Base-by-base conservation (phyloP, 2,888 invertebrate genomes). In the Sylvicola cinctus region DNA sequence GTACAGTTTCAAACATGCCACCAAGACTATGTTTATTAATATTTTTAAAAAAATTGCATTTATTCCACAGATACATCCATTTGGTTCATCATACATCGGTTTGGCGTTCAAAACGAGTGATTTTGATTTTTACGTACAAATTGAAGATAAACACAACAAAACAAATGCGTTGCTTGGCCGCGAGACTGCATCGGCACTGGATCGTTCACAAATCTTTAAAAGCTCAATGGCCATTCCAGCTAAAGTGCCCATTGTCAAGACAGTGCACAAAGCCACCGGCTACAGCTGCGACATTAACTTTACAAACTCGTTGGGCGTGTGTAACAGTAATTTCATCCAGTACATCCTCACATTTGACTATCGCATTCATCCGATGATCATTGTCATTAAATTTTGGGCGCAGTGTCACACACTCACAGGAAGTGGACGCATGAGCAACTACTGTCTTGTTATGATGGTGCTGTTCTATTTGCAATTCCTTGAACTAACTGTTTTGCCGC, bases 21-120 rank as follows among this genome's bases (percentile, higher is more conserved):
- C n/a, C n/a, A n/a, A n/a, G n/a, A n/a, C n/a, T n/a, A n/a, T n/a
- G n/a, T n/a, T n/a, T n/a, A n/a, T n/a, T n/a, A n/a, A n/a, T n/a
- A n/a, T n/a, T n/a, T n/a, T n/a, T n/a, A n/a, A n/a, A n/a, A n/a
- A n/a, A n/a, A n/a, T n/a, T n/a, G 1, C 44, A 46, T 1, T n/a
- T n/a, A n/a, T n/a, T n/a, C n/a, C n/a, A 40, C 42, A 44, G 28
- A 58, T 65, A 3, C 51, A 60, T 38, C 68, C 71, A 3, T 84
- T 79, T 55, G 83, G 84, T 3, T 83, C 83, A 0, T 69, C 74
- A 25, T 64, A 73, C 2, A 77, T 72, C 2, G 76, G 75, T 3
- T 57, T 83, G 33, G 70, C 71, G 31, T 67, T 77, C 37, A 67
- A 65, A 47, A 54, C 63, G 11, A 32, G 32, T 29, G 37, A 38